A percentile compares a stretch with the other conserved stretches of the same genome.
Conservation (phyloP, 2,113 vertebrate species). For the Oreocharis arfaki region DNA sequence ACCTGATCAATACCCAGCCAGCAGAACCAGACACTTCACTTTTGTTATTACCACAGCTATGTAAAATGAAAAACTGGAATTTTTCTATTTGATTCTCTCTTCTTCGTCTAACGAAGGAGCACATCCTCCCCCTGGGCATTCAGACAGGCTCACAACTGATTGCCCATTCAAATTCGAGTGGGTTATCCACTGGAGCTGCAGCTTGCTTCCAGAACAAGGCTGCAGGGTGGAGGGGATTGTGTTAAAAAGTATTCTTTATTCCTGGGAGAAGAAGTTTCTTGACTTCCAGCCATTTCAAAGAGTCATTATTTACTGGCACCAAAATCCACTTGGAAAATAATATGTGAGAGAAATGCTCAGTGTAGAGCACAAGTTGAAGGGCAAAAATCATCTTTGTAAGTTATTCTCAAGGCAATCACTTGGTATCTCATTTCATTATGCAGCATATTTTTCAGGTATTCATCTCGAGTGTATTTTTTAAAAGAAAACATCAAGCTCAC, state of each 20-base stretch:
- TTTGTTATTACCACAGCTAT: neutral
- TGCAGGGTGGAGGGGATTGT: neutral
- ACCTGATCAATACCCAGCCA: neutral
- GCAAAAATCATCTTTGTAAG: neutral
- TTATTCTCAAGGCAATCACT: conserved; percentile 9
- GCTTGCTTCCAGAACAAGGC: neutral
- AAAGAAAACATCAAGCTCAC: conserved; percentile 7
- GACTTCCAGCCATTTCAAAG: conserved; percentile 14
- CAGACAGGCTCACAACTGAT: neutral
- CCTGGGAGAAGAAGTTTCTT: neutral
- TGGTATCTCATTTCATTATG: conserved; percentile 16
- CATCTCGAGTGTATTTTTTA: neutral
- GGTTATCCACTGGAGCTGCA: neutral
- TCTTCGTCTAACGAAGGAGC: neutral
- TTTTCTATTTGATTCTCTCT: neutral
- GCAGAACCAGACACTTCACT: neutral
- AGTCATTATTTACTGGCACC: neutral
- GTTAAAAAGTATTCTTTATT: neutral
- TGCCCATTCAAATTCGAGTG: neutral
- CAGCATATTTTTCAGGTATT: conserved; percentile 34
- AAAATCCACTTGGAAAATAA: conserved; percentile 4
- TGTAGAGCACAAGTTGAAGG: neutral
- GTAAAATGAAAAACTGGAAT: neutral
- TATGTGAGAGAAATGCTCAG: neutral
- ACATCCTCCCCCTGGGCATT: neutral